phyloP scores from a whole-genome alignment of 2,888 invertebrate species.

The Camptogramma bilineatum region DNA sequence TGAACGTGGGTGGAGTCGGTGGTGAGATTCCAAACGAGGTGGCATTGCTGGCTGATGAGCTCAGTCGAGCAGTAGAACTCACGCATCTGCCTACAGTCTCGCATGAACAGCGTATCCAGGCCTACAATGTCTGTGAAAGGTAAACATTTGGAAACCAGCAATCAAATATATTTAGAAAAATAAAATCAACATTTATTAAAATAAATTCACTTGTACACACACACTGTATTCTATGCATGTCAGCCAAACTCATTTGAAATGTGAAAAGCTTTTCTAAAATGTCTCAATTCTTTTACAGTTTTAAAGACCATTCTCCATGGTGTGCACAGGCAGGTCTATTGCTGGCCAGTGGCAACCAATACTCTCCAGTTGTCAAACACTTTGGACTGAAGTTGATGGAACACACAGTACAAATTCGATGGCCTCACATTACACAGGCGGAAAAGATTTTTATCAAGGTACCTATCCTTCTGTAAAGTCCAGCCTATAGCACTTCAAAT shows the following conservation, averaged over 20 bases:
- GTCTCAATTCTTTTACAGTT: conserved; percentile 66
- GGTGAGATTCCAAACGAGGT: conserved; percentile 86
- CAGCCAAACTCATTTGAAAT: neutral
- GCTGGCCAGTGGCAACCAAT: conserved; percentile 90
- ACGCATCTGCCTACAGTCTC: conserved; percentile 92
- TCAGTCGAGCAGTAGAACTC: conserved; percentile 92
- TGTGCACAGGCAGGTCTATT: conserved; percentile 95
- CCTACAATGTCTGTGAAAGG: conserved; percentile 93
- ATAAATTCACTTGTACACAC: neutral
- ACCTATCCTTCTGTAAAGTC: conserved; percentile 24
- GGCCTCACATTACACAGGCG: conserved; percentile 94
- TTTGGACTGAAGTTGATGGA: conserved; percentile 97
- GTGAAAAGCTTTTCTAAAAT: neutral
- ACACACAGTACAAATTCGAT: conserved; percentile 96
- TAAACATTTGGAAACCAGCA: conserved; percentile 40
- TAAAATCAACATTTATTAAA: neutral
- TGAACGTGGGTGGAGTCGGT: conserved; percentile 72
- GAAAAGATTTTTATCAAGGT: conserved; percentile 96
- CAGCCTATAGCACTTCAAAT: neutral
- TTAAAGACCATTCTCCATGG: conserved; percentile 94
- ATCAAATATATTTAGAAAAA: neutral
- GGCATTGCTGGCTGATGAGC: conserved; percentile 89
- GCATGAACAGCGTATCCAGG: conserved; percentile 91
- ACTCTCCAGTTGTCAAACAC: conserved; percentile 92
- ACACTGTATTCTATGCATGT: neutral